Percentiles rank a stretch among this genome's conserved stretches.
Conservation (phyloP, 1,140 invertebrate genomes). For the Bactericera cockerelli region DNA sequence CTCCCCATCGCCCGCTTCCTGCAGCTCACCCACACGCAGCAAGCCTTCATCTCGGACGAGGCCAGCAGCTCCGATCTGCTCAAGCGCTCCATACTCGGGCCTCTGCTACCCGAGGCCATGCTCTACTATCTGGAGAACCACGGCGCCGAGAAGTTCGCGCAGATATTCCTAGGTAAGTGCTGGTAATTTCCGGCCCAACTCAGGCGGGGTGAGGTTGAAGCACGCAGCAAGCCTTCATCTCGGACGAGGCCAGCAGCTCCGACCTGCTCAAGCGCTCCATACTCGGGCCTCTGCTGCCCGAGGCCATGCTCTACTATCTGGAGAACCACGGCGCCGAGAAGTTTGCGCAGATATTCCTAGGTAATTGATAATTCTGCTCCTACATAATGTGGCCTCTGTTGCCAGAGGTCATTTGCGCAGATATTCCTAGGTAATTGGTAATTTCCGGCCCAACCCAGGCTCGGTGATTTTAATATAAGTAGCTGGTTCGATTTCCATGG, state of each 20-base stretch:
- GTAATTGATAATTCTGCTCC: conserved; percentile 39
- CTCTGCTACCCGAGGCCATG: conserved; percentile 95
- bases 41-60: conserved; percentile 82
- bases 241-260: conserved; percentile 62
- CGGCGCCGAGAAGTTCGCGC: conserved; percentile 93
- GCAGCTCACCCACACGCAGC: conserved; percentile 86
- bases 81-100: conserved; percentile 75
- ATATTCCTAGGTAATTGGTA: conserved; percentile 83
- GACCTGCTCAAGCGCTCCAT: conserved; percentile 75
- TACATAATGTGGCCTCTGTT: conserved; percentile 27
- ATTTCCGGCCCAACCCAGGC: too few relatives aligned
- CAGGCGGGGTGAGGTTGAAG: too few relatives aligned
- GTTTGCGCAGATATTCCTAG: conserved; percentile 96
- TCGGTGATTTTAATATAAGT: too few relatives aligned
- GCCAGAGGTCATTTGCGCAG: conserved; percentile 94
- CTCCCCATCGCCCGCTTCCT: conserved; percentile 88
- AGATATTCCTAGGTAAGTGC: conserved; percentile 67
- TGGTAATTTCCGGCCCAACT: background rate
- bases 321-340: conserved; percentile 97
- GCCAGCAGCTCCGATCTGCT: conserved; percentile 60
- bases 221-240: conserved; percentile 81
- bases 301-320: conserved; percentile 98
- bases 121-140: conserved; percentile 98
- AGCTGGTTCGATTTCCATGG: too few relatives aligned
- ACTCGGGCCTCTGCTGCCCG: conserved; percentile 83